These are phyloP conservation scores for Aplysia californica DNA, from an alignment of 1,140 invertebrate species.

Conservation along the genomic window DNA sequence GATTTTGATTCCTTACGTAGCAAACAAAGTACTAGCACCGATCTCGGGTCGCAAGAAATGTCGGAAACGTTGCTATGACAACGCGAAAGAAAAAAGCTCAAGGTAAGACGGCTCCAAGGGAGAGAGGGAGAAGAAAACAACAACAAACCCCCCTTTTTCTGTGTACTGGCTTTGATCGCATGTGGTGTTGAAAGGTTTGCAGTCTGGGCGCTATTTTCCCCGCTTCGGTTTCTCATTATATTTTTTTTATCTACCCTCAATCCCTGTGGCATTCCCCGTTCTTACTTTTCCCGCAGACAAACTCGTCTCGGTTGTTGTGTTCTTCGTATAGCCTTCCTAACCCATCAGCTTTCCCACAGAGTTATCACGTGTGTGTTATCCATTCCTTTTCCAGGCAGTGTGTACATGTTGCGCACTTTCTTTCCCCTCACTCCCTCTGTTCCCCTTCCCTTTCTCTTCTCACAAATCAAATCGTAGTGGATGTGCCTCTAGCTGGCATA, in stretches of 20 bases:
- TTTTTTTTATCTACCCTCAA: neutral
- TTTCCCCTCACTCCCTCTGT: neutral
- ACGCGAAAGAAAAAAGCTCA: too few species aligned
- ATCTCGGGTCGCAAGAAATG: conserved; percentile 44
- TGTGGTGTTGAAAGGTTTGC: neutral
- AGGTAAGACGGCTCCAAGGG: too few species aligned
- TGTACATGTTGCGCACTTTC: too few species aligned
- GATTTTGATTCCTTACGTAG: conserved; percentile 53
- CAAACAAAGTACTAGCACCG: conserved; percentile 53
- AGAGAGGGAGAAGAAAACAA: conserved; percentile 1
- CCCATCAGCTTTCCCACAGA: neutral
- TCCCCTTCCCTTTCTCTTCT: neutral
- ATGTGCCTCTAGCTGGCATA: too few species aligned
- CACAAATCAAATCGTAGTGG: too few species aligned
- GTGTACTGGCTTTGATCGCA: neutral
- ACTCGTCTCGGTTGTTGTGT: too few species aligned
- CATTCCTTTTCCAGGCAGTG: neutral
- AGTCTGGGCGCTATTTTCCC: neutral
- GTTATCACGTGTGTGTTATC: neutral
- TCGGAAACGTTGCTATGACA: conserved; percentile 61
- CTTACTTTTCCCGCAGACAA: too few species aligned
- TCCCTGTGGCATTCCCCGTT: neutral
- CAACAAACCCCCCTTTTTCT: neutral
- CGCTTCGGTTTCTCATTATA: neutral
- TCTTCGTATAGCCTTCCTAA: too few species aligned